A percentile compares a stretch with the other conserved stretches of the same genome.
These are phyloP conservation scores for Ursus arctos DNA, from an alignment of 2,113 vertebrate genomes.

Conservation along the genomic window DNA sequence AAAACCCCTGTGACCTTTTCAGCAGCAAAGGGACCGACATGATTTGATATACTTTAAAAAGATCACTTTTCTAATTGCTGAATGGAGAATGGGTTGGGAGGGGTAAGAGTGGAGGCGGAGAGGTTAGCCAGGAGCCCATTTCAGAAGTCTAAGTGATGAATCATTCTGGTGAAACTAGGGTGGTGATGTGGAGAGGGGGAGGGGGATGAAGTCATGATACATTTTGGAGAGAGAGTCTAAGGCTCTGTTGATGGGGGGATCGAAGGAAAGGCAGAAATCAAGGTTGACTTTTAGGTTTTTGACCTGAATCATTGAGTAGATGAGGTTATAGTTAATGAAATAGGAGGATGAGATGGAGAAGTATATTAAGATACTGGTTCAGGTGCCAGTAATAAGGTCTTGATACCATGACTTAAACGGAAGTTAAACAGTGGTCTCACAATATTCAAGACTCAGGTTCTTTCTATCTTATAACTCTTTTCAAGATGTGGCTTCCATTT, in stretches of 20 bases:
- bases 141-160: background rate
- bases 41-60: background rate
- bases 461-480: background rate
- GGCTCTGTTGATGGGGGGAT: too few relatives aligned
- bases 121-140: background rate
- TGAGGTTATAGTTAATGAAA: background rate
- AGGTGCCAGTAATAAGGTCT: background rate
- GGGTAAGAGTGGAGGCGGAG: background rate
- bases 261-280: constrained; percentile 20
- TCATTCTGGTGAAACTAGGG: background rate
- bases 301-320: background rate
- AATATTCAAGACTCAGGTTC: background rate
- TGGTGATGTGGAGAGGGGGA: background rate
- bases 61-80: background rate
- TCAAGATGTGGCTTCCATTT: background rate
- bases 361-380: background rate
- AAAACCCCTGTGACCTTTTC: background rate
- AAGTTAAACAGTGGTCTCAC: background rate
- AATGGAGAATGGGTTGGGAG: background rate
- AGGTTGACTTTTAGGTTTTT: background rate
- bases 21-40: background rate
- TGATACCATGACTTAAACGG: background rate
- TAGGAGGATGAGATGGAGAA: background rate
- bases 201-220: background rate
- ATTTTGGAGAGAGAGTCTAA: background rate